Conservation (phyloP, 2,113 vertebrate genomes). For the Aptenodytes patagonicus region DNA sequence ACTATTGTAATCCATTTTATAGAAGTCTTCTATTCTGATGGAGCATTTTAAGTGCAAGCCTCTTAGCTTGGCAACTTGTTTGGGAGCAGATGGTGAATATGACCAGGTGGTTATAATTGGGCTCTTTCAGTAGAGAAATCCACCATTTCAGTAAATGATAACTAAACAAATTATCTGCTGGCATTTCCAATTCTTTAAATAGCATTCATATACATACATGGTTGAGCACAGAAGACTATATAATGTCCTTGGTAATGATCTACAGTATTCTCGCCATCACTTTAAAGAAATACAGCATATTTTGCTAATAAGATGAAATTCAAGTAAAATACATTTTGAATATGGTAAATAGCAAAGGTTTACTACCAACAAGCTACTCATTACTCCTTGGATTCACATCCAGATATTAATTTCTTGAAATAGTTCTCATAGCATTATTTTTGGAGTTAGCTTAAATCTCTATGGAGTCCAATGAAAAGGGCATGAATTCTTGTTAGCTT, state of each 20-base stretch:
- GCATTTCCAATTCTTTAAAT: neutral
- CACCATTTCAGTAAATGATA: neutral
- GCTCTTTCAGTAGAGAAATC: neutral
- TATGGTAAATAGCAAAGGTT: neutral
- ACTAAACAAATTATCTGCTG: neutral
- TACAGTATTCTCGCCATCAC: neutral
- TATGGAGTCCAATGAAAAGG: neutral
- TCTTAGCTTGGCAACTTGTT: neutral
- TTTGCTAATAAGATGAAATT: neutral
- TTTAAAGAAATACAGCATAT: neutral
- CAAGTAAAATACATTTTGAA: neutral
- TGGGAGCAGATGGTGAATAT: neutral
- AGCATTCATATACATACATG: neutral
- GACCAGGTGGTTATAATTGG: neutral
- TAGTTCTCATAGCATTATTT: neutral
- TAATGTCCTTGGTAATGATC: neutral
- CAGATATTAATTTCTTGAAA: neutral
- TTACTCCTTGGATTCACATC: neutral
- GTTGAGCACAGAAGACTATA: neutral
- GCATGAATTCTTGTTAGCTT: neutral
- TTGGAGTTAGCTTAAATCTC: neutral
- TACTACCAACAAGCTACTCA: neutral
- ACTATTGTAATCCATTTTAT: neutral
- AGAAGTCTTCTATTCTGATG: neutral
- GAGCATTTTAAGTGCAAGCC: neutral